These are phyloP conservation scores for Ephydatia muelleri DNA, from an alignment of 37 sponge, comb jelly and placozoan species.

Conservation along the genomic window DNA sequence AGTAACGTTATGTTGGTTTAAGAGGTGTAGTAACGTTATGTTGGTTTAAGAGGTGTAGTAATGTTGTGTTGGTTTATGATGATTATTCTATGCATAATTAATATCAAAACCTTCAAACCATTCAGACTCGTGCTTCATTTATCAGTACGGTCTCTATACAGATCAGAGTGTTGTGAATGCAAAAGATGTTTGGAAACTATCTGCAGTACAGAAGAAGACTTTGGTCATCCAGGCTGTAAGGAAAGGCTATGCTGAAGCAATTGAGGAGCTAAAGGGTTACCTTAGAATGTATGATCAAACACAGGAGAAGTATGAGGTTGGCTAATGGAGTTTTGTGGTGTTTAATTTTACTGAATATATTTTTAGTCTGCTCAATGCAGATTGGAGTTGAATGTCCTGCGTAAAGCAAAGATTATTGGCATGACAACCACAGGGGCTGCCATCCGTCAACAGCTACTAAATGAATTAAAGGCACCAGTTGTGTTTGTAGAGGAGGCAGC, in stretches of 20 bases:
- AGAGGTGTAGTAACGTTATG: too few relatives aligned
- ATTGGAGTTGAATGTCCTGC: neutral
- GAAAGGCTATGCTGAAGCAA: neutral
- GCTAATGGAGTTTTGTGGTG: neutral
- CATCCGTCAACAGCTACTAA: conserved; percentile 14
- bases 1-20: too few relatives aligned
- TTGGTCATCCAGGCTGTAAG: neutral
- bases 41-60: too few relatives aligned
- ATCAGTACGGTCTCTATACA: neutral
- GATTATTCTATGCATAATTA: too few relatives aligned
- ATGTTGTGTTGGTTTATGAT: too few relatives aligned
- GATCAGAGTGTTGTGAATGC: neutral
- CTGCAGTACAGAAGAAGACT: neutral
- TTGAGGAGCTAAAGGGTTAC: conserved; percentile 1
- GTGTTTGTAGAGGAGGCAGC: conserved; percentile 41
- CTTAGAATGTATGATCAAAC: conserved; percentile 4
- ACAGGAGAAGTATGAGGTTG: conserved; percentile 13
- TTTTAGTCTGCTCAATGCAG: neutral
- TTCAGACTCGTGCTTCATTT: too few relatives aligned
- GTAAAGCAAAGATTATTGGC: conserved; percentile 4
- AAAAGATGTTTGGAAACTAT: conserved; percentile 5
- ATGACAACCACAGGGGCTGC: conserved; percentile 34
- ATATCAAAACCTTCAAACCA: too few relatives aligned
- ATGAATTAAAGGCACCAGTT: conserved; percentile 3
- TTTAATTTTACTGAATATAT: neutral